Base-by-base conservation (phyloP, 1,140 invertebrate genomes). In the Linepithema humile region DNA sequence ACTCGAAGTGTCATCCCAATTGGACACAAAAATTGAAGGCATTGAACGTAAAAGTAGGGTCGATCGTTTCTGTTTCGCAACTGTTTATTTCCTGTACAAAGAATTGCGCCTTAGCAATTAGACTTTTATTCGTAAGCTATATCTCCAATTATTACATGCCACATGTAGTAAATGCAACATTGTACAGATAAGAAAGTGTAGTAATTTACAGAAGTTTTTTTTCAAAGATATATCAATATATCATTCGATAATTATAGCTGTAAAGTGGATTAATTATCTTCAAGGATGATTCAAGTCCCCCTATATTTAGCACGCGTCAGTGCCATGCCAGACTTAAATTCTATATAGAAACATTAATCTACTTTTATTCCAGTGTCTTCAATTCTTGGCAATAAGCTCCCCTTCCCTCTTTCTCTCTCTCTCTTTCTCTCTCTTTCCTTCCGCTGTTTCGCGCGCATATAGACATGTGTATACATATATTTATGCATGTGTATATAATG, bases 281-380 rank as follows among this genome's bases (percentile, higher is more conserved):
- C 23, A 20, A 40, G 7, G 6, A 55, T 69, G 17, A 67, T 45
- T 59, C 9, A 38, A 55, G 62, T 80, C 12, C 17, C 67, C 20
- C 0, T 50, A 9, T 17, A 29, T 4, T 29, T 67, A 3, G 32
- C 29, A 29, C 62, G 40, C 48, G 7, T 48, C 59, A 64, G 15
- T 55, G 4, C n/a, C 32, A 26, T 55, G 6, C 6, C 29, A 60
- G 23, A 83, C 10, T 64, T 64, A 75, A 82, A 50, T 55, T 32
- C 10, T 55, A 62, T 57, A n/a, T 65, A 73, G 72, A 67, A 80
- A 57, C 70, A 74, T 87, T 74, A 43, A 87, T 75, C 86, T 88
- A 88, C 87, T 80, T 85, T 83, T 75, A 45, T 57, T 38, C 48
- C 64, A 82, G 77, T 78, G 60, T 85, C 86, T 88, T 87, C 87